Conservation (phyloP, 2,888 invertebrate genomes). For the Eristalis intricaria region DNA sequence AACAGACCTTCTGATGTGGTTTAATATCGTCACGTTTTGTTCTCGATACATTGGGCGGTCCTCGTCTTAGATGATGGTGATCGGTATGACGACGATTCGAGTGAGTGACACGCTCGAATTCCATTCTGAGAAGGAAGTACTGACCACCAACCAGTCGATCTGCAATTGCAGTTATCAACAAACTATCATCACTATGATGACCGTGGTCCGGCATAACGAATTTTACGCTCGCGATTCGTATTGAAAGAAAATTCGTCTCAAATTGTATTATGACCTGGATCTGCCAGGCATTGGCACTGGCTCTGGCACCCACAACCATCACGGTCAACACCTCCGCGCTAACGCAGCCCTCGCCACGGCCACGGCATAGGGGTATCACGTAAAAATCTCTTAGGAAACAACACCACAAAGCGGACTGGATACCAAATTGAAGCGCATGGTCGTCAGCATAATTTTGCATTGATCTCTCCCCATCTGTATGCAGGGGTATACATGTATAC, state of each 20-base stretch:
- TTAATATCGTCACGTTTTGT: constrained; percentile 53
- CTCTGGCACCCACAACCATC: constrained; percentile 3
- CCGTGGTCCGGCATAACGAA: constrained; percentile 63
- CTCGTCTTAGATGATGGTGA: constrained; percentile 35
- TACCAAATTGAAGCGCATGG: constrained; percentile 61
- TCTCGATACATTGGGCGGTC: constrained; percentile 59
- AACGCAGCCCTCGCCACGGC: constrained; percentile 4
- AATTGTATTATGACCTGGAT: constrained; percentile 64
- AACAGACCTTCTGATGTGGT: background rate
- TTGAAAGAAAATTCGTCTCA: constrained; percentile 69
- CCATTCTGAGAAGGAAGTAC: constrained; percentile 49
- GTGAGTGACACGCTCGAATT: constrained; percentile 32
- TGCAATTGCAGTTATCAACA: constrained; percentile 64
- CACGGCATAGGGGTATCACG: constrained; percentile 51
- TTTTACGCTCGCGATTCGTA: constrained; percentile 62
- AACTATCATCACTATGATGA: constrained; percentile 65
- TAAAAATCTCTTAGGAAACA: constrained; percentile 50
- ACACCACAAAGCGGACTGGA: constrained; percentile 38
- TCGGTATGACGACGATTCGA: constrained; percentile 3
- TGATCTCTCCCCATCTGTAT: constrained; percentile 40
- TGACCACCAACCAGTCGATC: constrained; percentile 43
- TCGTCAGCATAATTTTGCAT: constrained; percentile 62
- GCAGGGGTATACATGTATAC: background rate
- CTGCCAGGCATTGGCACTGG: constrained; percentile 6
- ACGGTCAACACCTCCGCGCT: constrained; percentile 16